Base-by-base conservation (phyloP, 2,797 vertebrate species). In the Amblyopsis hoosieri region DNA sequence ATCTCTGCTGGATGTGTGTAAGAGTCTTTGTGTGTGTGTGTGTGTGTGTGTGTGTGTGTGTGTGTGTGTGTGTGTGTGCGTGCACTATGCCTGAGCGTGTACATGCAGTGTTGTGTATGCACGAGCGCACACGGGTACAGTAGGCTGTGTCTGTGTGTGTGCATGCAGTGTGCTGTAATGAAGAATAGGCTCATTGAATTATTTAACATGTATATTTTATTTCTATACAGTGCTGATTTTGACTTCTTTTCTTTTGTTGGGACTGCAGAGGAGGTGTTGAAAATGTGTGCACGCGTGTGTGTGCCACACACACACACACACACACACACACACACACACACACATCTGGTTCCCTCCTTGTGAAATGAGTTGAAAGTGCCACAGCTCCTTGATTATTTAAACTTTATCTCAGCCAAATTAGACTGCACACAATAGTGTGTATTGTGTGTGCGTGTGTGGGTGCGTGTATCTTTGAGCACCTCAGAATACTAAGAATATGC, bases 321-420 rank as follows among this genome's bases (percentile, higher is more conserved):
- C 31, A 8, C 7, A 31, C 54, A 50, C 57, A 66, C 64, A 54
- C n/a, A 45, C 63, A 67, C 64, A 67, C 57, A 63, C 37, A 62
- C 75, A 81, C 83, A 85, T 85, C 83, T 80, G 80, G 71, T 75
- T 48, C 62, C 51, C 64, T 60, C 66, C 79, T 82, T 72, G 74
- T 80, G 72, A 82, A 83, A 76, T 60, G 37, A 78, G 76, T 85
- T 88, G 81, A 88, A 82, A 86, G 82, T 65, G 72, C 76, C 65
- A 58, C 63, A 67, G 80, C 80, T 84, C 73, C 80, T 77, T 85
- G 80, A 86, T 86, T 85, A 80, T 82, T 86, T 85, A 79, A 82
- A 84, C 78, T 67, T 79, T 71, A 72, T 67, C 79, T 76, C 70
- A 79, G 68, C 71, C 74, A 77, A 81, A 82, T 71, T 69, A 76